A percentile compares a stretch with the other conserved stretches of the same genome.
These are phyloP conservation scores for Limonius californicus DNA, from an alignment of 1,140 invertebrate genomes.

Conservation along the genomic window DNA sequence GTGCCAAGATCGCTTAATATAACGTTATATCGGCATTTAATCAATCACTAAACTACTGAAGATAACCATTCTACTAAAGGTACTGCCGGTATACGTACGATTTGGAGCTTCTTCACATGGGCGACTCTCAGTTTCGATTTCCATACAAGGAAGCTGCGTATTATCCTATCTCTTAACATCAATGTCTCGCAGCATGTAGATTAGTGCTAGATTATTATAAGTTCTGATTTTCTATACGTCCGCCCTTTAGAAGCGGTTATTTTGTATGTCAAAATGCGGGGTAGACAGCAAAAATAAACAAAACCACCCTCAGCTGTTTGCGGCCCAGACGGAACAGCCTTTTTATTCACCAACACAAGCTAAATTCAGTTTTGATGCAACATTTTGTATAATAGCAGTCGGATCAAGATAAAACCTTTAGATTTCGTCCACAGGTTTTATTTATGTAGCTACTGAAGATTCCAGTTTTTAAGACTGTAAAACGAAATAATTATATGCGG, in stretches of 20 bases:
- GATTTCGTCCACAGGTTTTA: no score
- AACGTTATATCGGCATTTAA: neutral
- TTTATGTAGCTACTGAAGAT: no score
- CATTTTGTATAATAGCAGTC: conserved; percentile 1
- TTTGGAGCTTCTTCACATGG: neutral
- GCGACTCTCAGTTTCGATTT: conserved; percentile 10
- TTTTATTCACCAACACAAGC: neutral
- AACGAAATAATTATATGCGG: no score
- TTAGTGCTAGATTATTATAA: neutral
- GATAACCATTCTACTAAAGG: neutral
- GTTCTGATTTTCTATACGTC: neutral
- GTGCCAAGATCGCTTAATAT: neutral
- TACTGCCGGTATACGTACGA: neutral
- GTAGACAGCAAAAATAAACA: conserved; percentile 9
- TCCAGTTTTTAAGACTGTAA: no score
- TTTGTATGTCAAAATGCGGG: neutral
- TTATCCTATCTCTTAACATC: neutral
- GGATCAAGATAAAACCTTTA: neutral
- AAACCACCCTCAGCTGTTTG: conserved; percentile 10
- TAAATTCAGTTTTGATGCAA: conserved; percentile 1
- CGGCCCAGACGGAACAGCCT: neutral
- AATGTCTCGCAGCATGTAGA: conserved; percentile 13
- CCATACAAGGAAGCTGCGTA: conserved; percentile 6
- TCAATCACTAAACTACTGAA: neutral
- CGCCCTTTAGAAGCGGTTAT: neutral